These are phyloP conservation scores for Callithrix jacchus DNA, from an alignment of 2,113 vertebrate genomes.

Conservation along the genomic window DNA sequence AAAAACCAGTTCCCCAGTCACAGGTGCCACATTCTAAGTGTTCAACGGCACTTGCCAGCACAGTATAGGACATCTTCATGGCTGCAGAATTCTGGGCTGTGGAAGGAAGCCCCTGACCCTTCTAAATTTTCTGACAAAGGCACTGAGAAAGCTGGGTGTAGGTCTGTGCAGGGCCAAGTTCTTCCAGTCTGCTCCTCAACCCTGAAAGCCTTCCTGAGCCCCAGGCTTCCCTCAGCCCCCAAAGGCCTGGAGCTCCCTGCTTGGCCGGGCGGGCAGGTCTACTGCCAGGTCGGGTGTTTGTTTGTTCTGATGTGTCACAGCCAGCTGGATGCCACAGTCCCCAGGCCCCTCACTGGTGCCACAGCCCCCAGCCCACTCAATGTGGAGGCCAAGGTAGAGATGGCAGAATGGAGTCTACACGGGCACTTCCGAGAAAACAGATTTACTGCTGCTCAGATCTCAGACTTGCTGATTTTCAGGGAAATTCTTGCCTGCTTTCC, in stretches of 20 bases:
- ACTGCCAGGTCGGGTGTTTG: background rate
- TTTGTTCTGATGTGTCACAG: background rate
- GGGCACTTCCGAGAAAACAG: background rate
- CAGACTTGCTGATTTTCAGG: background rate
- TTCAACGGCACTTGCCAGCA: background rate
- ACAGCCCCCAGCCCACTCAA: too few relatives aligned
- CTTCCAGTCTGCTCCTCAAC: background rate
- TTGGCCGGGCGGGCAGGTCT: background rate
- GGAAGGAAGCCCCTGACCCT: background rate
- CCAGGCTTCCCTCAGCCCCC: background rate
- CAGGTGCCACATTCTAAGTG: background rate
- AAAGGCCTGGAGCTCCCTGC: background rate
- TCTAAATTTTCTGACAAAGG: background rate
- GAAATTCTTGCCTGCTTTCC: background rate
- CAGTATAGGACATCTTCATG: background rate
- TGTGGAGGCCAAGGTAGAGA: background rate
- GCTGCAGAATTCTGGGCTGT: background rate
- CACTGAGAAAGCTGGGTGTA: background rate
- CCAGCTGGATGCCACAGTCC: background rate
- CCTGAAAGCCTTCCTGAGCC: background rate
- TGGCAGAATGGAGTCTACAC: rapidly evolving
- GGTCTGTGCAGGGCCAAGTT: background rate
- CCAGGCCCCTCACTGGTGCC: background rate
- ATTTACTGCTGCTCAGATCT: background rate
- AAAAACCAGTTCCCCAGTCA: background rate